Conservation (phyloP, 2,888 invertebrate species). For the Platycheirus rosarum region DNA sequence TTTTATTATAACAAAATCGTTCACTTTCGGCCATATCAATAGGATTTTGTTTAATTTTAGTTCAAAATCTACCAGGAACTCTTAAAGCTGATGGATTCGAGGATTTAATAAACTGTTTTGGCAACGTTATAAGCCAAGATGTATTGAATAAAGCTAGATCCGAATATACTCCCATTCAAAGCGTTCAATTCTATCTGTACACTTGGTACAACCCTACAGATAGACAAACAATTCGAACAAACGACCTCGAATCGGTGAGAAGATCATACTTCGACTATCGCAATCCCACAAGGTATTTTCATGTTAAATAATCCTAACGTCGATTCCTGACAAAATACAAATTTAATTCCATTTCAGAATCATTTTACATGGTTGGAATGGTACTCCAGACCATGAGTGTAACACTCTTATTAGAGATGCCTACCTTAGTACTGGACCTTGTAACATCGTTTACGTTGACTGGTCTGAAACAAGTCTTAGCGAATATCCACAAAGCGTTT, state of each 20-base stretch:
- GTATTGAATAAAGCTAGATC: not conserved
- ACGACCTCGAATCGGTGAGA: not conserved
- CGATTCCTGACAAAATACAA: not conserved
- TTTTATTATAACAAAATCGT: not conserved
- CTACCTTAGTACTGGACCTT: conserved; percentile 84
- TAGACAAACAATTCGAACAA: not conserved
- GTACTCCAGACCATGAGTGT: conserved; percentile 80
- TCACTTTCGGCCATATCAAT: not conserved
- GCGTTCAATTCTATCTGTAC: conserved; percentile 19
- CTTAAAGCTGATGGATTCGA: not conserved
- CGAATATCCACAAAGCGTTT: conserved; percentile 84
- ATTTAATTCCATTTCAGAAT: conserved; percentile 37
- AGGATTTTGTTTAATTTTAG: not conserved
- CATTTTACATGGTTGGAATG: conserved; percentile 44
- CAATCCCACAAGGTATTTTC: conserved; percentile 41
- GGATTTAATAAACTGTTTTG: not conserved
- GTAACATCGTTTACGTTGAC: conserved; percentile 86
- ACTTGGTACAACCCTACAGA: not conserved
- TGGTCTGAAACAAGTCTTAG: conserved; percentile 85
- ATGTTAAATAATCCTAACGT: not conserved
- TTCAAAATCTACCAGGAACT: not conserved
- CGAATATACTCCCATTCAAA: not conserved
- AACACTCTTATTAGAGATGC: conserved; percentile 80
- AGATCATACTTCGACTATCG: conserved; percentile 15
- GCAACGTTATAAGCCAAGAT: not conserved